Evolutionary conservation across 2,888 invertebrate species (phyloP).

Genomic region (Matsumyia berberina): DNA sequence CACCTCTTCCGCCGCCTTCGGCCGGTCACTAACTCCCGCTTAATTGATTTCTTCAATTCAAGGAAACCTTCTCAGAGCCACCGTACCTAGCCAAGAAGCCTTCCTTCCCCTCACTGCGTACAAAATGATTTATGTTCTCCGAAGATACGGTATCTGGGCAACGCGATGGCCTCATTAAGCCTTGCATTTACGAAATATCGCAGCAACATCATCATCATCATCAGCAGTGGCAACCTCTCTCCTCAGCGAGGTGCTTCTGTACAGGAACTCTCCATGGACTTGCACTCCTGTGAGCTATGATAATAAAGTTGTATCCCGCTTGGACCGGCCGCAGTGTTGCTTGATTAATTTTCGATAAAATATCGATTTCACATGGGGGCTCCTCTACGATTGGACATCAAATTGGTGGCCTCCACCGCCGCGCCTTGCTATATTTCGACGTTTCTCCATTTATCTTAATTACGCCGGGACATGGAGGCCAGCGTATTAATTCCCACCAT

Average conservation of each 20-base stretch:
- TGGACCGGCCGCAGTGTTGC: constrained; percentile 25
- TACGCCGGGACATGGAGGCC: constrained; percentile 67
- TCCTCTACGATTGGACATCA: constrained; percentile 52
- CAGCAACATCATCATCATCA: constrained; percentile 29
- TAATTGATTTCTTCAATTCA: constrained; percentile 58
- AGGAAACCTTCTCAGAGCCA: constrained; percentile 41
- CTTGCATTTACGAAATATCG: constrained; percentile 33
- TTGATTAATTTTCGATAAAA: constrained; percentile 70
- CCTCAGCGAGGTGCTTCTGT: constrained; percentile 12
- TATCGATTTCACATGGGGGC: constrained; percentile 57
- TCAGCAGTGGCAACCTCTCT: constrained; percentile 1
- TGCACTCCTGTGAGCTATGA: constrained; percentile 58
- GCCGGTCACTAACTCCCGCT: constrained; percentile 5
- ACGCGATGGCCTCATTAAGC: constrained; percentile 53
- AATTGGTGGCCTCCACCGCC: constrained; percentile 25
- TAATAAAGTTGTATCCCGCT: constrained; percentile 35
- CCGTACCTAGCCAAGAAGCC: background rate
- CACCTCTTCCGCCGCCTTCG: background rate
- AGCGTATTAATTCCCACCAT: constrained; percentile 60
- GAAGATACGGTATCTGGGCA: constrained; percentile 39
- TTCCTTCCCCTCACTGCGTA: too few species aligned
- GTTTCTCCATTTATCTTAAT: constrained; percentile 73
- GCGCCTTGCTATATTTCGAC: constrained; percentile 44
- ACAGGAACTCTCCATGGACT: constrained; percentile 2
- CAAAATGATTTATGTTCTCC: constrained; percentile 66